Percentiles rank a stretch among this genome's conserved stretches.
Conservation (phyloP, 1,140 invertebrate species). For the Heliconius eleuchia region DNA sequence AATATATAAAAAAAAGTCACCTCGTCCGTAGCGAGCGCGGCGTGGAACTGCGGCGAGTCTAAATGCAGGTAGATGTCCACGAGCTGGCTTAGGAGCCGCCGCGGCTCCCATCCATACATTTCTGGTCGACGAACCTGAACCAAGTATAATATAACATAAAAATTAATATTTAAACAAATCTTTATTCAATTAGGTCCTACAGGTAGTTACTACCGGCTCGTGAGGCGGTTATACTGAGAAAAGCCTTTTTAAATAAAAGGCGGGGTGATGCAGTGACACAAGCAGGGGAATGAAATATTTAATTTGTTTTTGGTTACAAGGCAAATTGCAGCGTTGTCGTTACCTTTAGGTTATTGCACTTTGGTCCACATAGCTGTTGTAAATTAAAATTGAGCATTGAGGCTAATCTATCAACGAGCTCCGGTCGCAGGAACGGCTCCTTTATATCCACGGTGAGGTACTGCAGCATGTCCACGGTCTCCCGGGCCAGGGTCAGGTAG, state of each 20-base stretch:
- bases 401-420: conserved; percentile 95
- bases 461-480: conserved; percentile 99
- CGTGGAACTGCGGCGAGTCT: conserved; percentile 94
- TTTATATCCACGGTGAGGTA: conserved; percentile 97
- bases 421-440: conserved; percentile 95
- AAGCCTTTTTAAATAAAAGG: too few species aligned
- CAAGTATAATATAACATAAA: not conserved
- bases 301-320: too few species aligned
- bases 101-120: conserved; percentile 98
- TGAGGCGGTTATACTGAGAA: too few species aligned
- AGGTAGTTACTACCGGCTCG: too few species aligned
- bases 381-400: conserved; percentile 99
- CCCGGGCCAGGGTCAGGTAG: conserved; percentile 95
- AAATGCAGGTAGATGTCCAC: conserved; percentile 98
- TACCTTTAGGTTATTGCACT: conserved; percentile 97
- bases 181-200: too few species aligned
- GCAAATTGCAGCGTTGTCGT: too few species aligned
- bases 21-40: conserved; percentile 94
- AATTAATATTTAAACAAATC: too few species aligned
- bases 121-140: conserved; percentile 90
- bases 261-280: too few species aligned
- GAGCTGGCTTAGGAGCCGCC: conserved; percentile 93
- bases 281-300: too few species aligned
- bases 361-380: conserved; percentile 97
- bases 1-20: conserved; percentile 62